Percentiles rank a stretch among this genome's conserved stretches.
Conservation (phyloP, 1,140 invertebrate genomes). For the Frieseomelitta varia region DNA sequence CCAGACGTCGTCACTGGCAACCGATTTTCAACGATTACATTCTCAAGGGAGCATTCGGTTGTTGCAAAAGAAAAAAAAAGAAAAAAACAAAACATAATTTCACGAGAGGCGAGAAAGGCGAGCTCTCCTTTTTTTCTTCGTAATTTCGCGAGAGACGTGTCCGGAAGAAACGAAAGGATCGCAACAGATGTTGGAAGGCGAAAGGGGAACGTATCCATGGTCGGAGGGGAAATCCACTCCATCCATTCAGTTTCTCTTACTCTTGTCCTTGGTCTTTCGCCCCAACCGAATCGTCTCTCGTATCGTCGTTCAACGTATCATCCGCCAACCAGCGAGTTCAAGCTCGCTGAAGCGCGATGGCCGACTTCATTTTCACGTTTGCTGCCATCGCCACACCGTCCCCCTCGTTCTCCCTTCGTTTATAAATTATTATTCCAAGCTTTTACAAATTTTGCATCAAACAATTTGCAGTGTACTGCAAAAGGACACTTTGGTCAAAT, state of each 20-base stretch:
- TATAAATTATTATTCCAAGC: too few species aligned
- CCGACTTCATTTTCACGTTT: slow-evolving; percentile 18
- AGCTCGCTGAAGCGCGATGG: slow-evolving; percentile 35
- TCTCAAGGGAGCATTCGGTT: too few species aligned
- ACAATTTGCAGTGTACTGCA: too few species aligned
- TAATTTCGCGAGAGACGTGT: background rate
- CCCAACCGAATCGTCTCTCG: slow-evolving; percentile 21
- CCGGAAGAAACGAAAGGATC: background rate
- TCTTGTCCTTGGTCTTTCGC: slow-evolving; percentile 23
- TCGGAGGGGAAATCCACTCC: slow-evolving; percentile 19
- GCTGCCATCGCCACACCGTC: background rate
- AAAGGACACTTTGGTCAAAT: too few species aligned
- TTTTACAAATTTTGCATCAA: too few species aligned
- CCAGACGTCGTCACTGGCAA: too few species aligned
- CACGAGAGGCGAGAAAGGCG: too few species aligned
- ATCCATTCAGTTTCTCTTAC: slow-evolving; percentile 9
- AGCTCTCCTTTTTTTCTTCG: background rate
- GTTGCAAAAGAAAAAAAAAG: too few species aligned
- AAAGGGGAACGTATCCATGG: background rate
- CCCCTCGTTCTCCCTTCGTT: too few species aligned
- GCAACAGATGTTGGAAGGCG: slow-evolving; percentile 16
- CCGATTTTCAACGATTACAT: too few species aligned
- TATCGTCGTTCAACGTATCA: slow-evolving; percentile 27
- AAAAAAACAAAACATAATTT: too few species aligned
- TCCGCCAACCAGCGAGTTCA: slow-evolving; percentile 22